Conservation (phyloP, 2,888 invertebrate species). For the Drosophila histrio region DNA sequence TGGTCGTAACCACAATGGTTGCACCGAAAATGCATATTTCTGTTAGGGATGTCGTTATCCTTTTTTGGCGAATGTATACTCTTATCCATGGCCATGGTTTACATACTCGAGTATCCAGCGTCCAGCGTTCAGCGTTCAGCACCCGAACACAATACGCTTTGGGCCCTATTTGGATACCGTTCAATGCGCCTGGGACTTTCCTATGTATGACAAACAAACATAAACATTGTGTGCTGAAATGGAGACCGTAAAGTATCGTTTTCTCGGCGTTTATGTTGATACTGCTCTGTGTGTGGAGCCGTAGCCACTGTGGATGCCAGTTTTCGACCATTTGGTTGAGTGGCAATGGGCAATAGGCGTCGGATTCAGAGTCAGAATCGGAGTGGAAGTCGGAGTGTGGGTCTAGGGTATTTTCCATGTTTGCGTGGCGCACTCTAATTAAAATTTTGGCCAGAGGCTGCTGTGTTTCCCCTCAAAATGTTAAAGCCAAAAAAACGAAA, state of each 20-base stretch:
- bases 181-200: slow-evolving; percentile 70
- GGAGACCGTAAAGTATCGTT: slow-evolving; percentile 65
- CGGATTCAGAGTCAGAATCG: background rate
- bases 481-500: slow-evolving; percentile 23
- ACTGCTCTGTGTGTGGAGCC: background rate
- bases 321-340: background rate
- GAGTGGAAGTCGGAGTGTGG: background rate
- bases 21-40: slow-evolving; percentile 51
- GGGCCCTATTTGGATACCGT: slow-evolving; percentile 72
- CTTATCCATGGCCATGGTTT: slow-evolving; percentile 4
- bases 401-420: slow-evolving; percentile 33
- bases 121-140: slow-evolving; percentile 9
- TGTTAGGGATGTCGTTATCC: slow-evolving; percentile 43
- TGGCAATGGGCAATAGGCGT: background rate
- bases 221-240: slow-evolving; percentile 67
- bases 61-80: background rate
- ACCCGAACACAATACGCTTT: slow-evolving; percentile 57
- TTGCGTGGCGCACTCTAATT: slow-evolving; percentile 73
- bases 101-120: slow-evolving; percentile 10
- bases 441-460: slow-evolving; percentile 66
- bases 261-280: slow-evolving; percentile 27
- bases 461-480: slow-evolving; percentile 37
- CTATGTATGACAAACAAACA: slow-evolving; percentile 77
- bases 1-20: slow-evolving; percentile 37
- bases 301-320: background rate